Evolutionary conservation across 1,140 invertebrate genomes (phyloP), one percentile per base, ranked within the genome.

Genomic region (Leptopilina clavipes): DNA sequence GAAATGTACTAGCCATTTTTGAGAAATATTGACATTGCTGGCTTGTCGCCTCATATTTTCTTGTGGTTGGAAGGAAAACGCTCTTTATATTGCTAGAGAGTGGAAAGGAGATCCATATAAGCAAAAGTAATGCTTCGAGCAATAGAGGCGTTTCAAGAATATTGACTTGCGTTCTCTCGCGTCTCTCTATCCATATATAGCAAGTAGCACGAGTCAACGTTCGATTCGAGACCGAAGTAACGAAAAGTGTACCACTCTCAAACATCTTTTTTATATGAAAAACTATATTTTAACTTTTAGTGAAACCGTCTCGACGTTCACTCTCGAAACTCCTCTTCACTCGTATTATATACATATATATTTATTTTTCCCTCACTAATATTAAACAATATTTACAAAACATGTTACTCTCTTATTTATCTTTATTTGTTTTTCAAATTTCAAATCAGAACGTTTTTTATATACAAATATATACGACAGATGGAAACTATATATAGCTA

Each of bases 231-330:
- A 12, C 59, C 59, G n/a, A 65, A 65, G 59, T 31, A 65, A 31
- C 59, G 59, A 65, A 65, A 52, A 65, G 59, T n/a, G 12, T 65
- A n/a, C 25, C 22, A 65, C 25, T 25, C 11, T n/a, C 14, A 65
- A 65, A 65, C 25, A 65, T 31, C 59, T 65, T 65, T 65, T 31
- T 31, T n/a, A 31, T n/a, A n/a, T n/a, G n/a, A 22, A 65, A 65
- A 65, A 65, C 59, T 65, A 31, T 65, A 65, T 65, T 65, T 22
- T n/a, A 65, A 65, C 25, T 65, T 65, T n/a, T 40, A 5, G 59
- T 2, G 25, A 65, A 65, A 65, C 25, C 56, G 22, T 65, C 59
- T 65, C 59, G 59, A 65, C 59, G 25, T 31, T 65, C 31, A 65
- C 59, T 31, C 59, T n/a, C n/a, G n/a, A 37, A 25, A 25, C 59